Conservation (phyloP, 1,140 invertebrate genomes). For the Metopolophium dirhodum region DNA sequence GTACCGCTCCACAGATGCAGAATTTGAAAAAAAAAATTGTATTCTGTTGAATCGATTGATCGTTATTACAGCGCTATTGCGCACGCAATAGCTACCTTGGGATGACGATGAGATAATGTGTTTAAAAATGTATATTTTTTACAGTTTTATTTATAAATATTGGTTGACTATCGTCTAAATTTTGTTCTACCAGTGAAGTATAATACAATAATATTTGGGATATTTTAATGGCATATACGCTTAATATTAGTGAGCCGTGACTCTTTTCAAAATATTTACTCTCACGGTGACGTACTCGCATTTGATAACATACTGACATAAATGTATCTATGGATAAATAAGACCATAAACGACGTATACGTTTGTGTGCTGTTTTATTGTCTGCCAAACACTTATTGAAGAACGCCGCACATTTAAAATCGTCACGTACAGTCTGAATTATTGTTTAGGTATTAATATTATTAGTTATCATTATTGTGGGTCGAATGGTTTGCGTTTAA, state of each 20-base stretch:
- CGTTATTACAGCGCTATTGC: no score
- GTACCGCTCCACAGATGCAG: not conserved
- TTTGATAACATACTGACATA: no score
- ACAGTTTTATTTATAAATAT: not conserved
- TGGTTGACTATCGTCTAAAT: not conserved
- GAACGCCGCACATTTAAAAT: not conserved
- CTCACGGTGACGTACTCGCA: no score
- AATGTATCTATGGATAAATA: no score
- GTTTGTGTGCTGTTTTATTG: not conserved
- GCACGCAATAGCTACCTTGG: no score
- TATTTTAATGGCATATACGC: no score
- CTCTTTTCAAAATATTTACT: no score
- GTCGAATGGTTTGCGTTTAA: not conserved
- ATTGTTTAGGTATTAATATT: not conserved
- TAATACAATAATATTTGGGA: no score
- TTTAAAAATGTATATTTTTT: not conserved
- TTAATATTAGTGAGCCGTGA: no score
- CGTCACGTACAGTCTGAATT: not conserved
- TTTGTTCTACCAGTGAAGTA: no score
- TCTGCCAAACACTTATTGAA: not conserved
- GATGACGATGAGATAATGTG: not conserved
- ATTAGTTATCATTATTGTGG: not conserved
- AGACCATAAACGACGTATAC: no score
- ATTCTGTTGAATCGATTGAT: not conserved
- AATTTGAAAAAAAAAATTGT: not conserved